Percentiles rank a stretch among this genome's conserved stretches.
phyloP scores from a whole-genome alignment of 1,140 invertebrate genomes.

The Aphelinus certus region DNA sequence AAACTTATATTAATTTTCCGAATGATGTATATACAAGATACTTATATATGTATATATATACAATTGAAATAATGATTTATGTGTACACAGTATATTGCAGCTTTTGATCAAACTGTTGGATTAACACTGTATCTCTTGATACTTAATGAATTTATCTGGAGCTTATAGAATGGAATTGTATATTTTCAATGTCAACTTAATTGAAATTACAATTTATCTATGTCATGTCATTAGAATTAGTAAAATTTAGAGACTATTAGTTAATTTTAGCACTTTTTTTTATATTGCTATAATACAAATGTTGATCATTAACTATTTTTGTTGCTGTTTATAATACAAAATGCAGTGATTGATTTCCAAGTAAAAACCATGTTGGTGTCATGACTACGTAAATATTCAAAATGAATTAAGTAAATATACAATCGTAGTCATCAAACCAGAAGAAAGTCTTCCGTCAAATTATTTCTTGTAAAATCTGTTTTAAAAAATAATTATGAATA shows the following conservation, averaged over 20 bases:
- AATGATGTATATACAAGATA: not conserved
- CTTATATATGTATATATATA: not conserved
- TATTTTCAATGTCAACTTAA: too few species aligned
- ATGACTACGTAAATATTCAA: not conserved
- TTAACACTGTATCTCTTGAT: not conserved
- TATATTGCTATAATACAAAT: too few species aligned
- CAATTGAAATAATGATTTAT: not conserved
- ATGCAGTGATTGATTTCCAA: not conserved
- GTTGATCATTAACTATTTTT: not conserved
- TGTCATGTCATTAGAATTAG: not conserved
- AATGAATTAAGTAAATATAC: not conserved
- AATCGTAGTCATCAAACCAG: too few species aligned
- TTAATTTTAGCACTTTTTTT: not conserved
- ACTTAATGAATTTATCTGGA: not conserved
- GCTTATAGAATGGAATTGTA: too few species aligned
- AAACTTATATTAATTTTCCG: constrained; percentile 14
- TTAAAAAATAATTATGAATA: constrained; percentile 3
- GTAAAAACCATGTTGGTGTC: not conserved
- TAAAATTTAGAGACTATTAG: not conserved
- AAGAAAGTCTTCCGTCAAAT: too few species aligned
- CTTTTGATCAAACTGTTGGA: not conserved
- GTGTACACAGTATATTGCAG: not conserved
- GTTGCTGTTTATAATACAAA: constrained; percentile 2
- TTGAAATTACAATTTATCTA: constrained; percentile 1
- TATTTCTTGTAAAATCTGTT: too few species aligned